phyloP scores from a whole-genome alignment of 2,113 vertebrate genomes.

The Murina feae region DNA sequence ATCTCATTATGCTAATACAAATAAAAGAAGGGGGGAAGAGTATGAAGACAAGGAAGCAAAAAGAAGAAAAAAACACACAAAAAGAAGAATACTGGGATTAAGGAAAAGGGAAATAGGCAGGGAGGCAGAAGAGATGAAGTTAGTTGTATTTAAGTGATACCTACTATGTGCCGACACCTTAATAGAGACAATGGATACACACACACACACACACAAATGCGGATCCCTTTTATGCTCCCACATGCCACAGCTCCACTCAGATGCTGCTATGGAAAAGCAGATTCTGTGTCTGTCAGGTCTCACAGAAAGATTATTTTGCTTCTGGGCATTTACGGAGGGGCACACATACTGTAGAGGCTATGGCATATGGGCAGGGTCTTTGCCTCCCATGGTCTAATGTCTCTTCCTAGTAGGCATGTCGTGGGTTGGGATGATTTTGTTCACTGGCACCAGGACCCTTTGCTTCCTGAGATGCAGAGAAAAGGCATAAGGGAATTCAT shows the following conservation, averaged over 20 bases:
- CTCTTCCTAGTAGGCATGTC: background rate
- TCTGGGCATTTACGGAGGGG: background rate
- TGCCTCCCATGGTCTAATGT: background rate
- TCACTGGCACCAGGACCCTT: background rate
- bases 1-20: background rate
- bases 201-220: background rate
- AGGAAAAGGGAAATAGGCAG: background rate
- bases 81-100: background rate
- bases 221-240: rapidly evolving
- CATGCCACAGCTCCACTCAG: background rate
- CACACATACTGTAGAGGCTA: background rate
- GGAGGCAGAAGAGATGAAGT: background rate
- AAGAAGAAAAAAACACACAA: background rate
- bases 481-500: background rate
- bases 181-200: background rate
- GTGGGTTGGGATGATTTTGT: background rate
- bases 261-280: background rate
- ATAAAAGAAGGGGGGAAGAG: background rate
- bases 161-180: rapidly evolving
- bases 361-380: background rate
- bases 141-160: background rate
- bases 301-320: background rate
- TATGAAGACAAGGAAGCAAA: background rate
- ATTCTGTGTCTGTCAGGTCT: background rate
- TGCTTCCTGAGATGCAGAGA: background rate